phyloP scores from a whole-genome alignment of 2,113 vertebrate genomes.

The Grus americana region DNA sequence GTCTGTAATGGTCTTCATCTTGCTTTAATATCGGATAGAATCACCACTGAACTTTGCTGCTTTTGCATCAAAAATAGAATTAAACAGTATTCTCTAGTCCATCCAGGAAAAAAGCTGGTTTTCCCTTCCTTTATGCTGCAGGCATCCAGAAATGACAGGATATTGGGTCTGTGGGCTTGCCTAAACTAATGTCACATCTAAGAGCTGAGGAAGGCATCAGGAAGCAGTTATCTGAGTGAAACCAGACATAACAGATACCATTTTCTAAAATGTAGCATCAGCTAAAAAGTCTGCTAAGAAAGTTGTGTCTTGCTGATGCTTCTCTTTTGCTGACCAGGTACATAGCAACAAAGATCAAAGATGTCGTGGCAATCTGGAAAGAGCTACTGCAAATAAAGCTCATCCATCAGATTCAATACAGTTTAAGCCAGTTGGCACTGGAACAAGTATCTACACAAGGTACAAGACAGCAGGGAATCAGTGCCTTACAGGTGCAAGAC shows the following conservation, averaged over 20 bases:
- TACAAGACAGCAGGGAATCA: neutral
- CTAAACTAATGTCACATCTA: conserved; percentile 7
- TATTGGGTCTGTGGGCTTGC: conserved; percentile 46
- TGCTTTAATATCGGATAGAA: neutral
- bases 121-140: conserved; percentile 43
- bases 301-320: neutral
- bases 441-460: neutral
- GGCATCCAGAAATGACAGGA: conserved; percentile 48
- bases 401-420: neutral
- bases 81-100: neutral
- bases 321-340: neutral
- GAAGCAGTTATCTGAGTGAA: conserved; percentile 47
- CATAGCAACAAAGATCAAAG: neutral
- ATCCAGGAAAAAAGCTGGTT: neutral
- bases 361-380: neutral
- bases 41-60: neutral
- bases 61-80: conserved; percentile 29
- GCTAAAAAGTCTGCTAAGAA: conserved; percentile 9
- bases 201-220: neutral
- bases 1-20: neutral
- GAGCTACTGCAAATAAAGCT: neutral
- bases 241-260: neutral
- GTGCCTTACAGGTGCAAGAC: neutral
- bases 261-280: conserved; percentile 9
- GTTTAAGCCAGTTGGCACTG: neutral